Conservation (phyloP, 2,113 vertebrate genomes). For the Oenanthe oenanthe region DNA sequence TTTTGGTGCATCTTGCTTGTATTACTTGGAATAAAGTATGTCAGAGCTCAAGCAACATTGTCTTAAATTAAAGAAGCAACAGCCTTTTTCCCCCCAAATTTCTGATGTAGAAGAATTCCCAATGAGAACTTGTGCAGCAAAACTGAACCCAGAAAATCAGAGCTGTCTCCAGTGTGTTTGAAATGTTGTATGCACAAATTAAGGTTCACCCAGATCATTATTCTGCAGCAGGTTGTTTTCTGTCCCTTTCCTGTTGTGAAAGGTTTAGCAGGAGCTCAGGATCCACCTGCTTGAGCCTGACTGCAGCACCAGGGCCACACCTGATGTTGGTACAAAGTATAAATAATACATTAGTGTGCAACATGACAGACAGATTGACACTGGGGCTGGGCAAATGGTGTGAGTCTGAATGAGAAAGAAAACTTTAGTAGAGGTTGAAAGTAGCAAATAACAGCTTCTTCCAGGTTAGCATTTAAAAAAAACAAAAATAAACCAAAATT, state of each 20-base stretch:
- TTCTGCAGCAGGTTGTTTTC: neutral
- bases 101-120: neutral
- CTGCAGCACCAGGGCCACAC: neutral
- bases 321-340: neutral
- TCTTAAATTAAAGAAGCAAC: neutral
- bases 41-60: neutral
- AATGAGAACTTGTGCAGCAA: neutral
- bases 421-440: neutral
- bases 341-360: neutral
- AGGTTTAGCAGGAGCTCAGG: neutral
- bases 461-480: neutral
- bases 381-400: neutral
- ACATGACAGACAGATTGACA: neutral
- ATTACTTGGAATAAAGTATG: constrained; percentile 8
- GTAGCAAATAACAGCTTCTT: neutral
- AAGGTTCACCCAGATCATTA: neutral
- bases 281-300: neutral
- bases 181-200: neutral
- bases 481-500: neutral
- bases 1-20: neutral
- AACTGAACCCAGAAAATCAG: neutral
- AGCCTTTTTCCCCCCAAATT: neutral
- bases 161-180: neutral
- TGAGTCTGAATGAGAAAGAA: neutral
- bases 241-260: neutral